These are phyloP conservation scores for Glareola pratincola DNA, from an alignment of 2,113 vertebrate species.

Conservation along the genomic window DNA sequence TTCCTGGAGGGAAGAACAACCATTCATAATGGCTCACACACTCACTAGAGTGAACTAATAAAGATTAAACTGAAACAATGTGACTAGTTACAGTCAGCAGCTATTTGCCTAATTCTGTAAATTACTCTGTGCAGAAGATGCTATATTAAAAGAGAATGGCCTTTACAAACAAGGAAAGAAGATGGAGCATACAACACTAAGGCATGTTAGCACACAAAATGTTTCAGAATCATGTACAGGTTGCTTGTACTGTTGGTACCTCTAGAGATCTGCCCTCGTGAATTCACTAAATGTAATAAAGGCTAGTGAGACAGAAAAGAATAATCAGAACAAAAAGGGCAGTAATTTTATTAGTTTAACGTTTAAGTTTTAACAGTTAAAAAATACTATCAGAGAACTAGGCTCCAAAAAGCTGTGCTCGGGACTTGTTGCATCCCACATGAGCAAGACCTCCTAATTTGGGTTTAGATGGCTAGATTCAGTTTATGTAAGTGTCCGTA, in stretches of 20 bases:
- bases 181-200: neutral
- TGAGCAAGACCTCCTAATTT: neutral
- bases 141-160: neutral
- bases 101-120: neutral
- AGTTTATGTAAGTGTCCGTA: neutral
- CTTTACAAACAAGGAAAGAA: neutral
- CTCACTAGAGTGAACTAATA: neutral
- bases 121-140: neutral
- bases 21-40: neutral
- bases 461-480: neutral
- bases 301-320: neutral
- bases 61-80: neutral
- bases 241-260: neutral
- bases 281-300: neutral
- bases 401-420: neutral
- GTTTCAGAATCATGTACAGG: fast-evolving
- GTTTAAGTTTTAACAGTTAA: neutral
- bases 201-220: neutral
- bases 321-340: neutral
- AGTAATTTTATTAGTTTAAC: neutral
- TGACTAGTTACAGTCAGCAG: neutral
- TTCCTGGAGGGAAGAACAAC: neutral
- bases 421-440: neutral
- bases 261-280: neutral
- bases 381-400: neutral